Base-by-base conservation (phyloP, 2,888 invertebrate genomes). In the Melanophora roralis region DNA sequence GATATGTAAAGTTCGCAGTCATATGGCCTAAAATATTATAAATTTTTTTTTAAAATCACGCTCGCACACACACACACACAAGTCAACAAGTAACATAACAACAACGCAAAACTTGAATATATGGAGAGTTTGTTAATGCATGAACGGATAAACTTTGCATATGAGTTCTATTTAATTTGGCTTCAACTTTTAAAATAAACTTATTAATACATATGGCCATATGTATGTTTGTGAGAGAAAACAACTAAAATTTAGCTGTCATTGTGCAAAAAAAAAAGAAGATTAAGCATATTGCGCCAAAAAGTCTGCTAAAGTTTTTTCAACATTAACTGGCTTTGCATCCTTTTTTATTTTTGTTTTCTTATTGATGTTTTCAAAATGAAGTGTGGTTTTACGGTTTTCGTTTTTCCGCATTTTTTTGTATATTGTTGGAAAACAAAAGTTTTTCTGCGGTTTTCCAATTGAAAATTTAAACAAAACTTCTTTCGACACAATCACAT, bases 291-390 rank as follows among this genome's bases (percentile, higher is more conserved):
- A 64, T 69, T 77, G 76, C 76, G 69, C 71, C 76, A 64, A 59
- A 77, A 77, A 69, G 69, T 77, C 76, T 71, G 59, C 51, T 45
- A 57, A 57, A 71, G 23, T 76, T 55, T 55, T 51, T 21, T 43
- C 32, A n/a, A 12, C 12, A 40, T 57, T 40, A 57, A 36, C 21
- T 16, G 51, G 7, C 14, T 34, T 53, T 55, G 32, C 12, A 3
- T 34, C 11, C 51, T 71, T 51, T 36, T n/a, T n/a, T n/a, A n/a
- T 27, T 27, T 27, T 27, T 6, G 4, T 27, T 27, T 5, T 27
- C 6, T 32, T 53, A 8, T 40, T 49, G 36, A 62, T 27, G 67
- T 23, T 68, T 68, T 53, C 16, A 75, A 67, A 53, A 51, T 36
- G 45, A 53, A 27, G 19, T 68, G 74, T 21, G 73, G 57, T 53